Percentiles rank a stretch among this genome's conserved stretches.
These are phyloP conservation scores for Hipposideros armiger DNA, from an alignment of 2,113 vertebrate genomes.

Conservation along the genomic window DNA sequence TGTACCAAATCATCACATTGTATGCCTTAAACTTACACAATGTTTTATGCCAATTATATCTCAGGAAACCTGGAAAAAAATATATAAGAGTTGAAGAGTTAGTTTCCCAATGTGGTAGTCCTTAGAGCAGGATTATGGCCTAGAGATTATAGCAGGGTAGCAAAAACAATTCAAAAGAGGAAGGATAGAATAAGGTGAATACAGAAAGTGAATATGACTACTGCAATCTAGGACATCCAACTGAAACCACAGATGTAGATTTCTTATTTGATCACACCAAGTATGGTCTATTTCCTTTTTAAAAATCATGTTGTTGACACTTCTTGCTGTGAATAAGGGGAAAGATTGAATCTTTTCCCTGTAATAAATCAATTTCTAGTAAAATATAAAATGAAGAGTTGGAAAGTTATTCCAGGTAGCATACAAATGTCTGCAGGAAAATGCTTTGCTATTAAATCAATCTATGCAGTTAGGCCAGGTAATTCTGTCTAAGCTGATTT, in stretches of 20 bases:
- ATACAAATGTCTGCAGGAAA: slow-evolving; percentile 49
- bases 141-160: neutral
- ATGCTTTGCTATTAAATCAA: slow-evolving; percentile 58
- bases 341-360: slow-evolving; percentile 34
- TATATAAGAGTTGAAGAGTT: neutral
- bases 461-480: slow-evolving; percentile 31
- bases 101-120: neutral
- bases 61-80: neutral
- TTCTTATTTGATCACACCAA: slow-evolving; percentile 10
- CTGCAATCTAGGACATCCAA: neutral
- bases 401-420: slow-evolving; percentile 41
- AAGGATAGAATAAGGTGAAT: neutral
- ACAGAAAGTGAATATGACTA: neutral
- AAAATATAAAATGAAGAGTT: slow-evolving; percentile 59
- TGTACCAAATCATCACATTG: neutral
- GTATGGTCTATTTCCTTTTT: neutral
- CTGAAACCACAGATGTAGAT: neutral
- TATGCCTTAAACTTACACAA: neutral
- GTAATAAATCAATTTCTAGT: slow-evolving; percentile 37
- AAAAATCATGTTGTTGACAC: neutral
- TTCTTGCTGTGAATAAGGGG: slow-evolving; percentile 32
- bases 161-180: neutral
- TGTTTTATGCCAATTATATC: neutral
- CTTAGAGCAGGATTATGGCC: neutral
- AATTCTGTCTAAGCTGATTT: slow-evolving; percentile 62